These are phyloP conservation scores for Scleropages formosus DNA, from an alignment of 2,797 vertebrate species.

Conservation along the genomic window DNA sequence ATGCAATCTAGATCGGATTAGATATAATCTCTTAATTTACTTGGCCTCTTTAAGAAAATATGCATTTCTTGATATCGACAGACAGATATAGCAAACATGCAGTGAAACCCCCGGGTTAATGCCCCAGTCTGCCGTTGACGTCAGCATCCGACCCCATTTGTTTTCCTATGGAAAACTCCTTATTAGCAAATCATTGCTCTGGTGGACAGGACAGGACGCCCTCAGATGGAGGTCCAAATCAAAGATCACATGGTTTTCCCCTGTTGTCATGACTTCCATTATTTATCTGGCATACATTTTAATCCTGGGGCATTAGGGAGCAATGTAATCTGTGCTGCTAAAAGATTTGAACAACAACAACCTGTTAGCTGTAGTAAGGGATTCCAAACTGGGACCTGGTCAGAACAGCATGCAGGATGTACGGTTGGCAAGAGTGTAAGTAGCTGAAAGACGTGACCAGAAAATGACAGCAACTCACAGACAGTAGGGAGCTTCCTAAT, in stretches of 20 bases:
- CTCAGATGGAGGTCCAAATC: neutral
- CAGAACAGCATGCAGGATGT: neutral
- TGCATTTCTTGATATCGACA: neutral
- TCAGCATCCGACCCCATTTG: neutral
- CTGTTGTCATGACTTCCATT: neutral
- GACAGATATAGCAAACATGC: neutral
- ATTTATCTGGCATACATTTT: neutral
- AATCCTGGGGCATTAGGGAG: neutral
- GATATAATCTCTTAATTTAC: constrained; percentile 6
- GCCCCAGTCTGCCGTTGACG: neutral
- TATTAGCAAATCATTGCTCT: neutral
- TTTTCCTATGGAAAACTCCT: neutral
- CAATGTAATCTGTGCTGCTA: neutral
- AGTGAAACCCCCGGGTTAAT: neutral
- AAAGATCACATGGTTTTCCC: neutral
- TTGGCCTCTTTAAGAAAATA: neutral
- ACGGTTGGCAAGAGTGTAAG: too few relatives aligned
- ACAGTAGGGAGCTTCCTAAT: too few relatives aligned
- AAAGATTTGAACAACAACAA: neutral
- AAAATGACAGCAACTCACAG: too few relatives aligned
- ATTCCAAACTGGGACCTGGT: too few relatives aligned
- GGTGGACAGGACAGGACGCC: neutral
- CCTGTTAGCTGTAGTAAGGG: neutral
- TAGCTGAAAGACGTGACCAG: too few relatives aligned
- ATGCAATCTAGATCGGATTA: neutral